Percentiles rank a stretch among this genome's conserved stretches.
Evolutionary conservation across 2,113 vertebrate genomes (phyloP).

Genomic region (Plotosus lineatus): DNA sequence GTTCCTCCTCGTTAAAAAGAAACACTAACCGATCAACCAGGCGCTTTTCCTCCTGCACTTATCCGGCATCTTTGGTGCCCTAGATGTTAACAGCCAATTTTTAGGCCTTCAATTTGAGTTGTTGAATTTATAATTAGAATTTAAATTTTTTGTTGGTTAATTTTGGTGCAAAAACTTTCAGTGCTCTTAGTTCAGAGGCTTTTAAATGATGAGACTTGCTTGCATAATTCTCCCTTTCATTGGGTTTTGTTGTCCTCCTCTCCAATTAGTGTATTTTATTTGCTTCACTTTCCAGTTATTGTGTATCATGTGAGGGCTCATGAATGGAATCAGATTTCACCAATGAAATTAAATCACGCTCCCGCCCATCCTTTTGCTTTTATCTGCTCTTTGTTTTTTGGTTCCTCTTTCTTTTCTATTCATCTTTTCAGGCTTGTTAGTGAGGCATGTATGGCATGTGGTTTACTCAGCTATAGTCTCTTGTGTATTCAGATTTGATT

Average conservation of each 20-base stretch:
- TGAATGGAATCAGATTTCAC: conserved; percentile 53
- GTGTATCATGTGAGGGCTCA: conserved; percentile 48
- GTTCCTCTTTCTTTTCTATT: conserved; percentile 23
- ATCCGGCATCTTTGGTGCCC: too few species aligned
- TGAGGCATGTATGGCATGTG: conserved; percentile 36
- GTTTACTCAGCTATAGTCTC: not conserved
- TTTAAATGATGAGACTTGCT: too few species aligned
- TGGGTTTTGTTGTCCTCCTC: conserved; percentile 15
- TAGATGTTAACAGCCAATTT: too few species aligned
- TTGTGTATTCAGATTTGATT: conserved; percentile 17
- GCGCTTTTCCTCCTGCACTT: too few species aligned
- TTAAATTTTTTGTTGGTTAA: too few species aligned
- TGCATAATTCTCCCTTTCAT: not conserved
- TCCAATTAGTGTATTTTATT: conserved; percentile 5
- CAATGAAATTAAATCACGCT: conserved; percentile 40
- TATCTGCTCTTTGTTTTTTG: conserved; percentile 13
- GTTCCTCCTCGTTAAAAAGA: too few species aligned
- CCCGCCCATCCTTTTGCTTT: conserved; percentile 16
- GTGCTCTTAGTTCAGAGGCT: too few species aligned
- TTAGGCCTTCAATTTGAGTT: too few species aligned
- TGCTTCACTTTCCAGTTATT: conserved; percentile 37
- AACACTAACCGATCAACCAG: too few species aligned
- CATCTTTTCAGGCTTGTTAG: conserved; percentile 19
- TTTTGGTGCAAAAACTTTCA: too few species aligned
- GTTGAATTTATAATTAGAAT: too few species aligned